phyloP scores from a whole-genome alignment of 2,113 vertebrate species.

The Corythoichthys haematopterus region DNA sequence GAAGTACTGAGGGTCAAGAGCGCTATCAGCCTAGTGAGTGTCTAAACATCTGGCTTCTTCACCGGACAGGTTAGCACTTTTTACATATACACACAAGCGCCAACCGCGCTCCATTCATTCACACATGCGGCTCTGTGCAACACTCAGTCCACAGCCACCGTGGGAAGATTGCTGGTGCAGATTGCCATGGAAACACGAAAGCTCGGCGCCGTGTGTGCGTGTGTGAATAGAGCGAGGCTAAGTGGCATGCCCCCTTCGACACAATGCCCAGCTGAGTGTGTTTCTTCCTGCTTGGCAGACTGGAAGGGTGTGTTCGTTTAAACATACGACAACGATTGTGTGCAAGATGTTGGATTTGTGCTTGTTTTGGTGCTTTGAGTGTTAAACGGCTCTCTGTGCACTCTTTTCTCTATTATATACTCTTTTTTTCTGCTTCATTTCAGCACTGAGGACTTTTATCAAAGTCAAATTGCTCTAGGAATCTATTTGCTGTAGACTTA shows the following conservation, averaged over 20 bases:
- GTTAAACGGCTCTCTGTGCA: not conserved
- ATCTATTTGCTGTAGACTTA: too few relatives aligned
- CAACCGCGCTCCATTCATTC: slow-evolving; percentile 18
- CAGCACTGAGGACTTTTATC: not conserved
- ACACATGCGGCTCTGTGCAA: slow-evolving; percentile 16
- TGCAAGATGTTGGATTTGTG: slow-evolving; percentile 26
- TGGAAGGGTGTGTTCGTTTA: slow-evolving; percentile 62
- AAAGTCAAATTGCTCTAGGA: not conserved
- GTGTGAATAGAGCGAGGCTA: slow-evolving; percentile 40
- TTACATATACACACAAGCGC: slow-evolving; percentile 14
- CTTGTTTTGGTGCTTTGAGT: not conserved
- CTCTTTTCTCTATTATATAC: not conserved
- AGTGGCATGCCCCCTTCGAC: slow-evolving; percentile 58
- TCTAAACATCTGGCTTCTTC: slow-evolving; percentile 68
- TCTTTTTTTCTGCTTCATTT: slow-evolving; percentile 7
- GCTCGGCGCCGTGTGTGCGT: slow-evolving; percentile 58
- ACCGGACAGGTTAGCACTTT: slow-evolving; percentile 49
- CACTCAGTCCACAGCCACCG: slow-evolving; percentile 57
- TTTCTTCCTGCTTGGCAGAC: slow-evolving; percentile 66
- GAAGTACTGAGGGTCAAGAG: slow-evolving; percentile 60
- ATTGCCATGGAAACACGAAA: slow-evolving; percentile 68
- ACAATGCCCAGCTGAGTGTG: slow-evolving; percentile 66
- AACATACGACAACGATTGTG: slow-evolving; percentile 50
- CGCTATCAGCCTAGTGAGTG: slow-evolving; percentile 61
- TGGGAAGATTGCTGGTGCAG: slow-evolving; percentile 66